Evolutionary conservation across 2,888 invertebrate species (phyloP).

Genomic region (Cantharis flavilabris): DNA sequence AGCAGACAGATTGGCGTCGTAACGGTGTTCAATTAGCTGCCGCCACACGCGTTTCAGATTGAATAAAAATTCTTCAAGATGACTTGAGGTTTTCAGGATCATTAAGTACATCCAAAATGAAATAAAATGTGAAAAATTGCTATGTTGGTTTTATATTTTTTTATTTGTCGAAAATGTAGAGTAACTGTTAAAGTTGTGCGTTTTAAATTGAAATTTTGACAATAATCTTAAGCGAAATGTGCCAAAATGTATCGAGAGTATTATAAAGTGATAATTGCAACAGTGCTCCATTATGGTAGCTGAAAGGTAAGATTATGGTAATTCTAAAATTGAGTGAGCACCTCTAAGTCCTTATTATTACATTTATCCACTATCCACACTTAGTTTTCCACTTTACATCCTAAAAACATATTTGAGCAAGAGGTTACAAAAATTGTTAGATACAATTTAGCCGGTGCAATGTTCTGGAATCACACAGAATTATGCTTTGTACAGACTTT

Average conservation of each 20-base stretch:
- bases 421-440: slow-evolving; percentile 11
- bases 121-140: not conserved
- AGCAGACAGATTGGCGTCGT: slow-evolving; percentile 47
- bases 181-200: not conserved
- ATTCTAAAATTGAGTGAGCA: slow-evolving; percentile 19
- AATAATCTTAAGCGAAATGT: not conserved
- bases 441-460: not conserved
- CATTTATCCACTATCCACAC: slow-evolving; percentile 16
- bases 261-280: not conserved
- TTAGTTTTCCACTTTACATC: slow-evolving; percentile 14
- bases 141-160: not conserved
- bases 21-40: slow-evolving; percentile 35
- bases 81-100: slow-evolving; percentile 5
- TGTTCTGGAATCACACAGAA: not conserved
- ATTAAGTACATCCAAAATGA: slow-evolving; percentile 13
- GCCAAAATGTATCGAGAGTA: not conserved
- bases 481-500: not conserved
- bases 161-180: not conserved
- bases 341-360: slow-evolving; percentile 14
- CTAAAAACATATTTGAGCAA: slow-evolving; percentile 9
- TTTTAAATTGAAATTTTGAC: not conserved
- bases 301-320: slow-evolving; percentile 23
- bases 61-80: not conserved
- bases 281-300: not conserved
- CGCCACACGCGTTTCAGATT: slow-evolving; percentile 42